A percentile compares a stretch with the other conserved stretches of the same genome.
phyloP scores from a whole-genome alignment of 2,797 vertebrate species.

The Anabas testudineus region DNA sequence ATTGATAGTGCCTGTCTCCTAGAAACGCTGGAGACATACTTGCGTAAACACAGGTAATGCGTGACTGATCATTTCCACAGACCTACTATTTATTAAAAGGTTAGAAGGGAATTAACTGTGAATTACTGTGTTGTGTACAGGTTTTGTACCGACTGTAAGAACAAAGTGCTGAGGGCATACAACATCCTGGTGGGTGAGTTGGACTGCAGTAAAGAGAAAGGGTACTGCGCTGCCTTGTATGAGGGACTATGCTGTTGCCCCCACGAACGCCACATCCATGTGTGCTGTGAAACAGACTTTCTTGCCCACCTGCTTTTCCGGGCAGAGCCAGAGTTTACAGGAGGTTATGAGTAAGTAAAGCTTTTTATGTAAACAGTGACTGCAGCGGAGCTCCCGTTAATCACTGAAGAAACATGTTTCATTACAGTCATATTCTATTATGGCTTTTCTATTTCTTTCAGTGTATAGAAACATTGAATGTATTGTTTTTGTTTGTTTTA shows the following conservation, averaged over 20 bases:
- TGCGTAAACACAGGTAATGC: conserved; percentile 95
- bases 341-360: conserved; percentile 96
- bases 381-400: background rate
- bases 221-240: conserved; percentile 95
- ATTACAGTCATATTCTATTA: background rate
- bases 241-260: conserved; percentile 97
- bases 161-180: conserved; percentile 95
- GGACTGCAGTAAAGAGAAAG: conserved; percentile 96
- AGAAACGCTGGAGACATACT: conserved; percentile 96
- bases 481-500: background rate
- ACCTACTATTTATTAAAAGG: background rate
- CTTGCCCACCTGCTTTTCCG: conserved; percentile 95
- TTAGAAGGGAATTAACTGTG: background rate
- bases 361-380: conserved; percentile 45
- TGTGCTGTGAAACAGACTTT: conserved; percentile 97
- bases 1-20: conserved; percentile 94
- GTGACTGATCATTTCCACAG: background rate
- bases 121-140: conserved; percentile 67
- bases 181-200: conserved; percentile 97
- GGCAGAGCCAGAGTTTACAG: conserved; percentile 96
- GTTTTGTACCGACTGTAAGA: conserved; percentile 98
- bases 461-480: background rate
- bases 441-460: background rate
- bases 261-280: conserved; percentile 94
- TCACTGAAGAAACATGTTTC: background rate